Evolutionary conservation across 2,113 vertebrate species (phyloP), one percentile per base, ranked within the genome.

Genomic region (Chrysemys picta): DNA sequence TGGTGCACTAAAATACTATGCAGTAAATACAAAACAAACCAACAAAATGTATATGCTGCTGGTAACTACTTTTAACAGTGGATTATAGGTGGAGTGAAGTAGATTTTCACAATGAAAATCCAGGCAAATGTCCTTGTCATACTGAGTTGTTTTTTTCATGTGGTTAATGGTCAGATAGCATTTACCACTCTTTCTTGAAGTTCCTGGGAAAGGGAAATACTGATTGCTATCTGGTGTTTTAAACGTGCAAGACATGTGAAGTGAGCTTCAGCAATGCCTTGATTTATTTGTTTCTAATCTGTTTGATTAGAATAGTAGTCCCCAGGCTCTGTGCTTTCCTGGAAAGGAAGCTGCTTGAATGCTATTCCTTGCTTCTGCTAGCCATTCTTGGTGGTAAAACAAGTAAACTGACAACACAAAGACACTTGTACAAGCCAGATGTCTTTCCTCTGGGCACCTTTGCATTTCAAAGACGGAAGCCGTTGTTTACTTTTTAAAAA

Each of bases 21-120:
- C 27, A 76, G 31, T 47, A 89, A 52, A 91, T 94, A 59, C 50
- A 93, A 87, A 52, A 72, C 27, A 24, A 72, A 72, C 65, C 22
- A 22, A 38, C n/a, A 86, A 94, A 91, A 1, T 6, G n/a, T 6
- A 4, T 49, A 13, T 72, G 85, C 29, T 45, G 83, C 59, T 86
- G 83, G 9, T 95, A 38, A 75, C 81, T 88, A 65, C 95, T 86
- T 97, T 95, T 90, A 92, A 76, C 27, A 1, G 3, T 93, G 12
- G n/a, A 25, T 45, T 29, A 27, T 45, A 78, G 42, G 42, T 25
- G 47, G 81, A 95, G 93, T 49, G 50, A 92, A 85, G 25, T 57
- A 42, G 49, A 10, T 90, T 93, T 95, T 89, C 25, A 94, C 96
- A 96, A 8, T 13, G 57, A 1, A 81, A 84, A 84, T 85, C 81